Conservation (phyloP, 1,140 invertebrate genomes). For the Potamilus streckersoni region DNA sequence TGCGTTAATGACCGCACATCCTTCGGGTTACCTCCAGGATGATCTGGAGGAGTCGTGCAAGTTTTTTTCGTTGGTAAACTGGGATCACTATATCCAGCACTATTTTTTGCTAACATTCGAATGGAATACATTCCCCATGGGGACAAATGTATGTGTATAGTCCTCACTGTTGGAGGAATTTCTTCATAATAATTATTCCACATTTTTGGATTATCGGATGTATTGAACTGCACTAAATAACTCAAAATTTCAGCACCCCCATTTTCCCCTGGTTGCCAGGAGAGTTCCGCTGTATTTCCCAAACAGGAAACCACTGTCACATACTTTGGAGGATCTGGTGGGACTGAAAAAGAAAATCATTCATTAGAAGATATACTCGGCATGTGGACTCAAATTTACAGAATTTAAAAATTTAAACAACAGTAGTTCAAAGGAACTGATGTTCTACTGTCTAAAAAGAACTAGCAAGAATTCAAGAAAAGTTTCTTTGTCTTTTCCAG, state of each 20-base stretch:
- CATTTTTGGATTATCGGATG: slow-evolving; percentile 90
- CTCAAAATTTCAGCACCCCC: slow-evolving; percentile 91
- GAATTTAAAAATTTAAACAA: slow-evolving; percentile 1
- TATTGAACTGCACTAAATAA: slow-evolving; percentile 94
- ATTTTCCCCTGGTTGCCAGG: slow-evolving; percentile 79
- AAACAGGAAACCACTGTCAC: slow-evolving; percentile 68
- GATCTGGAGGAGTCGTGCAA: slow-evolving; percentile 89
- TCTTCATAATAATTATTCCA: slow-evolving; percentile 76
- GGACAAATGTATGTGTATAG: slow-evolving; percentile 42
- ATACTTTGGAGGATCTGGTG: slow-evolving; percentile 88
- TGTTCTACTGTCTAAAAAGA: not conserved
- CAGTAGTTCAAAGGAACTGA: not conserved
- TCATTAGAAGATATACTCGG: not conserved
- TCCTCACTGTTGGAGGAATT: slow-evolving; percentile 30
- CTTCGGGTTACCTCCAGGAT: slow-evolving; percentile 95
- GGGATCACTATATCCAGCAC: slow-evolving; percentile 89
- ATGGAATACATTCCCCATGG: slow-evolving; percentile 72
- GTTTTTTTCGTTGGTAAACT: slow-evolving; percentile 80
- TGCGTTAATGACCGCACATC: slow-evolving; percentile 92
- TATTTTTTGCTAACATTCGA: slow-evolving; percentile 92
- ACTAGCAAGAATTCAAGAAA: not conserved
- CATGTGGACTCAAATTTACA: not conserved
- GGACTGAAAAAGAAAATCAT: slow-evolving; percentile 74
- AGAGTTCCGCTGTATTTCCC: slow-evolving; percentile 78
- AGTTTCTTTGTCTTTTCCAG: not conserved